Conservation (phyloP, 2,113 vertebrate genomes). For the Cheirogaleus medius region DNA sequence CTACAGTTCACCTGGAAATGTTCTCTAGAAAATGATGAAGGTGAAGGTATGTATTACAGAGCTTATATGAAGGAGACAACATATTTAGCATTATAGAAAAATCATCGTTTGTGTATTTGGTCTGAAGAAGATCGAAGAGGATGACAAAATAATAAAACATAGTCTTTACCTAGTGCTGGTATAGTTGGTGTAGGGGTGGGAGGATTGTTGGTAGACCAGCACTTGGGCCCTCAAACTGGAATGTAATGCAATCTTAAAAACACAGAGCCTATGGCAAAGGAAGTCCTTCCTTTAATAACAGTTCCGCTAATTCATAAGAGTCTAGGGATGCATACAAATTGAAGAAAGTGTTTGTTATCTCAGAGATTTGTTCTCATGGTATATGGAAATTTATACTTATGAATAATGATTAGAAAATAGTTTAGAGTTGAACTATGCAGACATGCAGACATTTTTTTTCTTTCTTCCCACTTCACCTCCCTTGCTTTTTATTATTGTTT, state of each 20-base stretch:
- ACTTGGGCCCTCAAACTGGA: not conserved
- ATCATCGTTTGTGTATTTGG: not conserved
- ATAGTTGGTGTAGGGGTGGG: rapidly evolving
- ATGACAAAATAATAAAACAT: not conserved
- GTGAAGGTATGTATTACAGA: not conserved
- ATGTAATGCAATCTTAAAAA: not conserved
- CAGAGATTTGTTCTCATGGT: not conserved
- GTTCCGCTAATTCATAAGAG: not conserved
- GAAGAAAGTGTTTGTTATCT: not conserved
- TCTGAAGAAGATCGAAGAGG: not conserved
- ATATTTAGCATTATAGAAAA: not conserved
- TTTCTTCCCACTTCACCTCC: rapidly evolving
- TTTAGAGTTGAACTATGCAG: not conserved
- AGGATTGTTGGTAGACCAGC: not conserved
- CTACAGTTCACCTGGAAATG: not conserved
- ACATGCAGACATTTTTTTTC: not conserved
- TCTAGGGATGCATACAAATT: not conserved
- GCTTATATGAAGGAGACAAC: not conserved
- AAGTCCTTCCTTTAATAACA: not conserved
- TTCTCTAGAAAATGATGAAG: not conserved
- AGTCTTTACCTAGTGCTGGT: not conserved
- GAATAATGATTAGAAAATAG: not conserved
- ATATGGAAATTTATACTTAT: not conserved
- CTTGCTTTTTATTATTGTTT: slow-evolving; percentile 1
- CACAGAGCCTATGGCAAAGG: not conserved